Base-by-base conservation (phyloP, 2,888 invertebrate genomes). In the Caenorhabditis plicata region DNA sequence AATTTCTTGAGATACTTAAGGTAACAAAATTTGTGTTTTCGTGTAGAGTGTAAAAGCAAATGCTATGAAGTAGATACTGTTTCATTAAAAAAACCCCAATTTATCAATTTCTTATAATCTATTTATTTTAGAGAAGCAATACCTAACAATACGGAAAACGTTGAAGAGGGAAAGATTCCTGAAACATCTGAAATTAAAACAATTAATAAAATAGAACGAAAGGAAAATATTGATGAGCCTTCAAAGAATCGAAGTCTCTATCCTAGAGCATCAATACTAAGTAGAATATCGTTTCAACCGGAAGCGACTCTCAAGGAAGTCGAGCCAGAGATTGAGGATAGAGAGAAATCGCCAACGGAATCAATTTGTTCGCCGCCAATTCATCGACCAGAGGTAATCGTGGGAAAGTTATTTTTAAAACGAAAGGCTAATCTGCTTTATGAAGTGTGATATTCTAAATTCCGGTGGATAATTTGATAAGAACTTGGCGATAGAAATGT, bases 221-320 rank as follows among this genome's bases (percentile, higher is more conserved):
- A 9, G 5, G 5, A 33, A 9, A 33, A 5, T 5, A n/a, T 36
- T 22, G 36, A 36, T 22, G 25, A 46, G 7, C 13, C 41, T 1
- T 26, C 57, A 20, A 29, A 58, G 3, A 54, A 66, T 33, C 48
- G 62, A 15, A 55, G 55, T 32, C n/a, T n/a, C n/a, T n/a, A n/a
- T n/a, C n/a, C n/a, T n/a, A n/a, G n/a, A n/a, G n/a, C n/a, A n/a
- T 66, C 66, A 3, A 66, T 66, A 36, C 42, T 66, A 0, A 62
- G 55, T n/a, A n/a, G 66, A 9, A 53, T 66, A 13, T 62, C 58
- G 29, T 66, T 66, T 44, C 62, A 62, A 13, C 66, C 66, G 13
- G 62, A 61, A 11, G 58, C 65, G 1, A 49, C 66, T 11, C 46
- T 66, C 4, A 44, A 43, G 22, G 66, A 66, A 32, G 47, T 61